These are phyloP conservation scores for Tylochromis polylepis DNA, from an alignment of 2,113 vertebrate species.

Conservation along the genomic window DNA sequence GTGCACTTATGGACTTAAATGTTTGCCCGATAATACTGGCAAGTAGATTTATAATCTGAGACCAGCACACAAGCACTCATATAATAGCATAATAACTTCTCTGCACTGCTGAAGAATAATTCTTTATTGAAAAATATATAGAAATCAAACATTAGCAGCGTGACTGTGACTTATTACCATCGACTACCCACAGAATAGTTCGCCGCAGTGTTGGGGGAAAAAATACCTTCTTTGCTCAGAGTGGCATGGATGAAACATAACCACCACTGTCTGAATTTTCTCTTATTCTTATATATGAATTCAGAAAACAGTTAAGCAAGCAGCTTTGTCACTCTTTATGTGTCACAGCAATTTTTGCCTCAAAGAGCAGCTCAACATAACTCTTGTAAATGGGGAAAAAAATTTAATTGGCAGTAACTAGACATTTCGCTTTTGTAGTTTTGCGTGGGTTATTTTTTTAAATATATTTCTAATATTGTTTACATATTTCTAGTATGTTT, in stretches of 20 bases:
- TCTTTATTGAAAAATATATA: background rate
- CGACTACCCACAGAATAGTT: background rate
- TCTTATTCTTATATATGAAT: background rate
- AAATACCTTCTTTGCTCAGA: background rate
- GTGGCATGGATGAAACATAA: constrained; percentile 5
- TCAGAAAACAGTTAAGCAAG: background rate
- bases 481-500: background rate
- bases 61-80: background rate
- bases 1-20: background rate
- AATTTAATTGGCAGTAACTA: background rate
- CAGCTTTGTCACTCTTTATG: background rate
- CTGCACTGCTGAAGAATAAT: background rate
- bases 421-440: background rate
- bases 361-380: background rate
- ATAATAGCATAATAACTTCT: background rate
- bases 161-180: background rate
- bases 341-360: background rate
- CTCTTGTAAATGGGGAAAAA: background rate
- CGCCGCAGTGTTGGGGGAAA: background rate
- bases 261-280: background rate
- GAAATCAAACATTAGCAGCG: background rate
- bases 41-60: background rate
- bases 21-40: background rate
- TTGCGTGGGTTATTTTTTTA: background rate
- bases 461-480: background rate